phyloP scores from a whole-genome alignment of 2,113 vertebrate genomes.

The Carlito syrichta region DNA sequence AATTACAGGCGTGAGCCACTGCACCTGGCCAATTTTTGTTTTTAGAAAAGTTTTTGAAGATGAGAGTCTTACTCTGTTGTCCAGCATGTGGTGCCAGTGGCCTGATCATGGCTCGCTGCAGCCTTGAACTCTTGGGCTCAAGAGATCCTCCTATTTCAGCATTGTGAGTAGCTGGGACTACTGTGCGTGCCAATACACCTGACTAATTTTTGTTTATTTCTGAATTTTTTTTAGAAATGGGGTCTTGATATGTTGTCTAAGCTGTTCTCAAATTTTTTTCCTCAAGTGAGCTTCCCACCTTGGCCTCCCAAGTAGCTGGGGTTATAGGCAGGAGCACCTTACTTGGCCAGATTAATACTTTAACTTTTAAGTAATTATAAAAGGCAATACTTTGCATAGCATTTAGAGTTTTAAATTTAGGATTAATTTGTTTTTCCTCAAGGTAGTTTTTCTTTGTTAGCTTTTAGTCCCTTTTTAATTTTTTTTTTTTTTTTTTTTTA shows the following conservation, averaged over 20 bases:
- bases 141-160: background rate
- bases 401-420: constrained; percentile 46
- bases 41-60: background rate
- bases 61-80: background rate
- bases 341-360: background rate
- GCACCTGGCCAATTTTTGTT: no score
- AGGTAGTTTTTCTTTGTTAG: background rate
- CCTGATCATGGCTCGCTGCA: background rate
- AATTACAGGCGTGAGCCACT: no score
- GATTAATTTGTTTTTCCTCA: background rate
- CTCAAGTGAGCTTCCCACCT: background rate
- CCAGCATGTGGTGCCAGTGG: background rate
- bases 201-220: background rate
- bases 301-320: background rate
- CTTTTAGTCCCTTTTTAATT: no score
- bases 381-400: background rate
- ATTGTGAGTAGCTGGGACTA: background rate
- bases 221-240: background rate
- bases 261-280: background rate
- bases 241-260: background rate
- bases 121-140: background rate
- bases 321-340: background rate
- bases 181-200: background rate
- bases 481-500: background rate
- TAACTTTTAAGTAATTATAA: background rate